Percentiles rank a stretch among this genome's conserved stretches.
These are phyloP conservation scores for Ctenopoma multispine DNA, from an alignment of 2,797 vertebrate species.

Conservation along the genomic window DNA sequence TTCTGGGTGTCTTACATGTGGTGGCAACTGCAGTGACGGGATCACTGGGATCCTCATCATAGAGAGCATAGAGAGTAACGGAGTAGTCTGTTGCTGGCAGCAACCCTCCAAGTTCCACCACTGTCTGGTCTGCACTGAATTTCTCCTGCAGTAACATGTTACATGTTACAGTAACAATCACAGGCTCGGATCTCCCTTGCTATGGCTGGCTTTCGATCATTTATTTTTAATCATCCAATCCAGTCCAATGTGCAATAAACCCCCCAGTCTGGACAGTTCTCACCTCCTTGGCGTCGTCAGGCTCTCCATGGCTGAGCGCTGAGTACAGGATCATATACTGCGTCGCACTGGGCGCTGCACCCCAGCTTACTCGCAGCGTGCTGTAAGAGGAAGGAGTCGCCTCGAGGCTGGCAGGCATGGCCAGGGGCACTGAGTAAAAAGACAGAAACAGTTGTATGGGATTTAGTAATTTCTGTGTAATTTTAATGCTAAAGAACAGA, in stretches of 20 bases:
- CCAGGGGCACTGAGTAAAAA: slow-evolving; percentile 83
- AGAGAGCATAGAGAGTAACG: slow-evolving; percentile 89
- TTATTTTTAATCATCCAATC: too few species aligned
- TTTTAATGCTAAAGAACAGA: too few species aligned
- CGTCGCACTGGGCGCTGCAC: slow-evolving; percentile 84
- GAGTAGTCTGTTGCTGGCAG: slow-evolving; percentile 89
- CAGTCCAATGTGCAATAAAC: too few species aligned
- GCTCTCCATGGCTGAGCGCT: slow-evolving; percentile 83
- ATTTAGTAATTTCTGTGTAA: too few species aligned
- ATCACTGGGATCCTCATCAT: slow-evolving; percentile 91
- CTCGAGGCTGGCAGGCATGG: slow-evolving; percentile 83
- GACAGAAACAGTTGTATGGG: not conserved
- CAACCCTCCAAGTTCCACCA: slow-evolving; percentile 86
- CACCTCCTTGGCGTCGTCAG: slow-evolving; percentile 87
- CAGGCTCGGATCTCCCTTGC: too few species aligned
- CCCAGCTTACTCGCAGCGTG: slow-evolving; percentile 88
- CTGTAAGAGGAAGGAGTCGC: slow-evolving; percentile 87
- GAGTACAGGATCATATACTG: slow-evolving; percentile 92
- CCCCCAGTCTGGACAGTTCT: slow-evolving; percentile 12
- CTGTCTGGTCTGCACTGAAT: slow-evolving; percentile 82
- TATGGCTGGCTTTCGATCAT: too few species aligned
- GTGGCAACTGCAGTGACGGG: slow-evolving; percentile 87
- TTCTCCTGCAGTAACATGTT: slow-evolving; percentile 83
- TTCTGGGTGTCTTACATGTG: slow-evolving; percentile 84
- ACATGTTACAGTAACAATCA: too few species aligned